A percentile compares a stretch with the other conserved stretches of the same genome.
Evolutionary conservation across 2,113 vertebrate genomes (phyloP).

Genomic region (Phalacrocorax aristotelis): DNA sequence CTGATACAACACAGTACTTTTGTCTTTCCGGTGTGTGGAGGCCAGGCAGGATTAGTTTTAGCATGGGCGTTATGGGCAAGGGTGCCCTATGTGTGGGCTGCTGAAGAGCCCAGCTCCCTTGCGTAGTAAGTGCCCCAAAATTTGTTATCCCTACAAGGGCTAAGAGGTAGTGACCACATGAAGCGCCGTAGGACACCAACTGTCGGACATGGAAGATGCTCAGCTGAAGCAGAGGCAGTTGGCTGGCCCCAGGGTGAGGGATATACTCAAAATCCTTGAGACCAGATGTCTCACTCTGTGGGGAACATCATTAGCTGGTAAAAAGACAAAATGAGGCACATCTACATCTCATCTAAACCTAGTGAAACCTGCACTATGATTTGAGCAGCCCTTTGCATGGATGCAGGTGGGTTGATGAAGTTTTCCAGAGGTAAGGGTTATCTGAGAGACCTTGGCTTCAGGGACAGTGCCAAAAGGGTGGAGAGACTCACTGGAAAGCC

Average conservation of each 20-base stretch:
- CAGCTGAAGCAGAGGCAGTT: accelerated
- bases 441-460: not conserved
- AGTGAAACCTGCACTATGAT: not conserved
- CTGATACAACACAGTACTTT: accelerated
- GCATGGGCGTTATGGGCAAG: not conserved
- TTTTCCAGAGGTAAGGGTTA: not conserved
- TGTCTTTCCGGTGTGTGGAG: not conserved
- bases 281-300: not conserved
- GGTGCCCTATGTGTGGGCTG: too few species aligned
- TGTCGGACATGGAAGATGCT: not conserved
- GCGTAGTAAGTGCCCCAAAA: not conserved
- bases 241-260: not conserved
- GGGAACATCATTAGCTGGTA: accelerated
- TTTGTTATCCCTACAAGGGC: not conserved
- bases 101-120: not conserved
- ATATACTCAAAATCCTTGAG: not conserved
- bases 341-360: not conserved
- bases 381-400: not conserved
- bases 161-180: not conserved
- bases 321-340: not conserved
- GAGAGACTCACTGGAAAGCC: not conserved
- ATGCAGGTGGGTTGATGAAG: not conserved
- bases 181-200: not conserved
- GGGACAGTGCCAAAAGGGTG: not conserved
- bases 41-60: not conserved